A percentile compares a stretch with the other conserved stretches of the same genome.
Conservation (phyloP, 1,140 invertebrate species). For the Philaenus spumarius region DNA sequence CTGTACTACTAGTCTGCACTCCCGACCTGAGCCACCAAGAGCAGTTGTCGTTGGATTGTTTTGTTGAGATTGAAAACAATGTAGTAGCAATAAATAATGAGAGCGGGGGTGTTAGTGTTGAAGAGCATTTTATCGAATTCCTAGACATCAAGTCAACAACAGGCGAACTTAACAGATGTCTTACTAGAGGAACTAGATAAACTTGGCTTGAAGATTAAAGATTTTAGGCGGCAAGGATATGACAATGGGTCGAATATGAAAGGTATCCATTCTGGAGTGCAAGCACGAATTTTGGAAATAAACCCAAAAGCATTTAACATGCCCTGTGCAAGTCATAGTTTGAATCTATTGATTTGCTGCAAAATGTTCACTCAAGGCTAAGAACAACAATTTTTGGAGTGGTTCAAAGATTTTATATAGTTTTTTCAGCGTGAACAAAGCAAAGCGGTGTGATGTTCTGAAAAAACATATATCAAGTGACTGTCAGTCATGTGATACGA, state of each 20-base stretch:
- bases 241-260: constrained; percentile 35
- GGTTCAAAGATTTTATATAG: constrained; percentile 32
- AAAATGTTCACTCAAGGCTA: neutral
- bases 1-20: constrained; percentile 33
- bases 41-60: constrained; percentile 26
- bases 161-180: constrained; percentile 10
- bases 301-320: constrained; percentile 17
- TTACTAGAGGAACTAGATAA: no score
- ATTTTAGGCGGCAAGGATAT: constrained; percentile 34
- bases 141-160: constrained; percentile 3
- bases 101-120: neutral
- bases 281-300: constrained; percentile 24
- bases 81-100: neutral
- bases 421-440: constrained; percentile 32
- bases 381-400: constrained; percentile 24
- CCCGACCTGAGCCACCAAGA: constrained; percentile 31
- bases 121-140: constrained; percentile 3
- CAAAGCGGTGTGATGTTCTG: constrained; percentile 32
- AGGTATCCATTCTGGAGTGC: constrained; percentile 27
- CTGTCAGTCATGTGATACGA: constrained; percentile 32
- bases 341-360: constrained; percentile 12
- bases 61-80: neutral
- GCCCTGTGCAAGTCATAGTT: constrained; percentile 21
- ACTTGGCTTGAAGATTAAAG: constrained; percentile 22
- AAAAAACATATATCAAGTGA: constrained; percentile 28